A percentile compares a stretch with the other conserved stretches of the same genome.
Evolutionary conservation across 2,888 invertebrate species (phyloP).

Genomic region (Eristalis pertinax): DNA sequence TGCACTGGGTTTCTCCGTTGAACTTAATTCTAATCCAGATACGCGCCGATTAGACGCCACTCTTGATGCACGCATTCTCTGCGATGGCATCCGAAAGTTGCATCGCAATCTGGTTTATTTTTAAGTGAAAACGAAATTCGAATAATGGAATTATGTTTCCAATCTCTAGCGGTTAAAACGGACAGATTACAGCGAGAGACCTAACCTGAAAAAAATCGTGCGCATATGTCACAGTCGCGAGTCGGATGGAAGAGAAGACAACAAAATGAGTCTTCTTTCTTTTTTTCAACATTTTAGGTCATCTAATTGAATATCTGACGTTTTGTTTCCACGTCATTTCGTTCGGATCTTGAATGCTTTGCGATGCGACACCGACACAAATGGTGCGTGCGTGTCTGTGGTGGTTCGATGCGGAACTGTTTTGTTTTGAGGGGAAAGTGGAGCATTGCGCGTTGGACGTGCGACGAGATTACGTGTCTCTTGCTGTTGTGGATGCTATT

Average conservation of each 20-base stretch:
- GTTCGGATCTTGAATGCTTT: neutral
- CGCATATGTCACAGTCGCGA: neutral
- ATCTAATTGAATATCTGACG: constrained; percentile 1
- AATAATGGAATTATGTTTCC: neutral
- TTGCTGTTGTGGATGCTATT: neutral
- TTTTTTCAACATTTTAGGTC: constrained; percentile 29
- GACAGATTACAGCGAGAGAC: neutral
- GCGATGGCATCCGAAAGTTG: constrained; percentile 43
- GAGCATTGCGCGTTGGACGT: neutral
- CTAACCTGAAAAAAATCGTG: constrained; percentile 27
- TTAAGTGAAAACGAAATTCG: constrained; percentile 39
- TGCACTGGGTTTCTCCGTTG: neutral
- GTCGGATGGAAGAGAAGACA: too few species aligned
- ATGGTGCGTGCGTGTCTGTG: neutral
- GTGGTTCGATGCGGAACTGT: constrained; percentile 7
- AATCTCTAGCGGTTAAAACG: constrained; percentile 35
- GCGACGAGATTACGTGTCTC: neutral
- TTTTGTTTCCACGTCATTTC: neutral
- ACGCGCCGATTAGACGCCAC: neutral
- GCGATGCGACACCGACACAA: too few species aligned
- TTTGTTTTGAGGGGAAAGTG: neutral
- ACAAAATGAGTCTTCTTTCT: neutral
- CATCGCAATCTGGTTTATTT: constrained; percentile 16
- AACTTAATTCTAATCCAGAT: neutral
- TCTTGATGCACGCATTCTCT: neutral